Percentiles rank a stretch among this genome's conserved stretches.
These are phyloP conservation scores for Aselliscus stoliczkanus DNA, from an alignment of 2,797 vertebrate genomes.

Conservation along the genomic window DNA sequence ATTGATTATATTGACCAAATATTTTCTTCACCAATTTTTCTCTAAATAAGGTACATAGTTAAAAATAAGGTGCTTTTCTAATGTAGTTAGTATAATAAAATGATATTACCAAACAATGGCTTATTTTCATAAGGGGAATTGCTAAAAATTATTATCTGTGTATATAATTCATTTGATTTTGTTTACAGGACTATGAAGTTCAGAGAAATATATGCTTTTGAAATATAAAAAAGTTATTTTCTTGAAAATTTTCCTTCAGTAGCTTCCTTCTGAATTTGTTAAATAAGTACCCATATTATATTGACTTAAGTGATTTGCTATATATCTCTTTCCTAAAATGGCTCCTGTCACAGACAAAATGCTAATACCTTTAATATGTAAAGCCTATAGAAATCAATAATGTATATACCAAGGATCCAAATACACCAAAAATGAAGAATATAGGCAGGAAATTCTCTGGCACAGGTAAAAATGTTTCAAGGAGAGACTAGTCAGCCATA, in stretches of 20 bases:
- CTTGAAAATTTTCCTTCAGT: neutral
- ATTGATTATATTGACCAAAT: neutral
- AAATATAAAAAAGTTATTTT: neutral
- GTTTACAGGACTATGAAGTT: neutral
- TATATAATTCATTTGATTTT: constrained; percentile 9
- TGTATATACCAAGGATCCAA: constrained; percentile 10
- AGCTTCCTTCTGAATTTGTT: neutral
- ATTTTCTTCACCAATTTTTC: constrained; percentile 10
- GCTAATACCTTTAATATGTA: neutral
- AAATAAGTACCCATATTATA: neutral
- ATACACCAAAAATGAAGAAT: neutral
- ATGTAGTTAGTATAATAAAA: neutral
- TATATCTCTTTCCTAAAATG: constrained; percentile 10
- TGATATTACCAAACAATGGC: neutral
- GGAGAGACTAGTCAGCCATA: neutral
- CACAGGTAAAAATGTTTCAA: neutral
- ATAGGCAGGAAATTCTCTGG: neutral
- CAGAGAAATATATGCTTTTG: neutral
- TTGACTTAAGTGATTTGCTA: neutral
- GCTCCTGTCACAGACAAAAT: neutral
- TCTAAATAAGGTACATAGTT: neutral
- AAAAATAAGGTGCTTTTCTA: neutral
- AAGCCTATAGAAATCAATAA: constrained; percentile 45
- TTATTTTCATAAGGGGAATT: constrained; percentile 13
- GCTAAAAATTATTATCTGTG: neutral